Conservation (phyloP, 2,113 vertebrate genomes). For the Hydrolagus affinis region DNA sequence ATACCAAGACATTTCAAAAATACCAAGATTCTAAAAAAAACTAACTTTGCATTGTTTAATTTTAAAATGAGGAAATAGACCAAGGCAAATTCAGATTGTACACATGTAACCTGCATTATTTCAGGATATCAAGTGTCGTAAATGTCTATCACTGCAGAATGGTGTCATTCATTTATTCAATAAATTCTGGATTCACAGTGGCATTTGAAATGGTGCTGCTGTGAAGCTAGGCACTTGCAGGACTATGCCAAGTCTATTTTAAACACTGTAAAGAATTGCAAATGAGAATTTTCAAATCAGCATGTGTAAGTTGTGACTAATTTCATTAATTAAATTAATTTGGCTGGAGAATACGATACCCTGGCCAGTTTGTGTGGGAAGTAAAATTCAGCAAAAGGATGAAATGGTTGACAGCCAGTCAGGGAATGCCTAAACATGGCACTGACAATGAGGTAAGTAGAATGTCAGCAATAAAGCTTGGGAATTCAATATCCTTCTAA, state of each 20-base stretch:
- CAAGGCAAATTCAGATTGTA: neutral
- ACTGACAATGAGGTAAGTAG: neutral
- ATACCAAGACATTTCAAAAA: no score
- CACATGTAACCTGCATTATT: no score
- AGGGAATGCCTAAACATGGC: neutral
- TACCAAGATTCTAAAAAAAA: neutral
- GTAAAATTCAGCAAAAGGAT: neutral
- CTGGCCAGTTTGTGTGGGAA: neutral
- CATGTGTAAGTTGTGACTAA: neutral
- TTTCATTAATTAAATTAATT: neutral
- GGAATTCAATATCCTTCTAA: neutral
- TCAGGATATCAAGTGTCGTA: neutral
- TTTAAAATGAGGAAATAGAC: neutral
- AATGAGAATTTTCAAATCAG: neutral
- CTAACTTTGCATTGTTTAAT: slow-evolving; percentile 1
- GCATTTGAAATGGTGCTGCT: neutral
- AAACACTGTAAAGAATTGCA: neutral
- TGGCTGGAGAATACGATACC: no score
- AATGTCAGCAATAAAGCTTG: neutral
- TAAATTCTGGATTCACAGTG: neutral
- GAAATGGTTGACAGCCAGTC: neutral
- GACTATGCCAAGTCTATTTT: neutral
- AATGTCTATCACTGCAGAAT: neutral
- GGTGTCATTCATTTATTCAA: neutral
- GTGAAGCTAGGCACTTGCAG: neutral